Evolutionary conservation across 2,888 invertebrate genomes (phyloP), one percentile per base, ranked within the genome.

Genomic region (Galeruca laticollis): DNA sequence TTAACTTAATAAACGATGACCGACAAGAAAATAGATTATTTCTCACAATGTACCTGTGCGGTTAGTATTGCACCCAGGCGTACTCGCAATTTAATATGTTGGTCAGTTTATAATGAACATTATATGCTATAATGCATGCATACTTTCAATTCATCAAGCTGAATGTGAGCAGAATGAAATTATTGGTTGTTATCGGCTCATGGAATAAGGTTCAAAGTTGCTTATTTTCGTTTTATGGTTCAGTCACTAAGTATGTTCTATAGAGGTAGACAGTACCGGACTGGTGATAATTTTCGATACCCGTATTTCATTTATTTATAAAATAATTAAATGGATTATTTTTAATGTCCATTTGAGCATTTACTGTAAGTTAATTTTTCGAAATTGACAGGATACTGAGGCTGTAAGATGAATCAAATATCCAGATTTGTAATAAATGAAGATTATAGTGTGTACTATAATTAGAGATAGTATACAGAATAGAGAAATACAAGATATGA

Each of bases 91-190:
- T 13, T 31, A 49, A 57, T 51, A 51, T 57, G 56, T 57, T 57
- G 56, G 56, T 57, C 56, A 57, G 35, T 56, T 26, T 35, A 57
- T 35, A 33, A 57, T 33, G 26, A 10, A 54, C 21, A 26, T 52
- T 52, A 52, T 52, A 56, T 9, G 43, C 0, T 5, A 47, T 47
- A 47, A 47, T 10, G 11, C 10, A 57, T 35, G 60, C 60, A 60
- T 43, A 61, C 68, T 56, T 68, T 68, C 56, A 68, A 62, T 62
- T 43, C 54, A 57, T 62, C 56, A 57, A 68, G 57, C 43, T 15
- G 10, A n/a, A 49, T 10, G 35, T 57, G 18, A 33, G 35, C 2
- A 15, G 9, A 2, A 31, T 31, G 6, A n/a, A 21, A 21, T 21
- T n/a, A 26, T 15, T 56, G 35, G 15, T 57, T 33, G 9, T 35